Evolutionary conservation across 30 jellyfish, hydroid and myxozoan genomes (phyloP).

Genomic region (Aurelia aurita complex sp. Pacific): DNA sequence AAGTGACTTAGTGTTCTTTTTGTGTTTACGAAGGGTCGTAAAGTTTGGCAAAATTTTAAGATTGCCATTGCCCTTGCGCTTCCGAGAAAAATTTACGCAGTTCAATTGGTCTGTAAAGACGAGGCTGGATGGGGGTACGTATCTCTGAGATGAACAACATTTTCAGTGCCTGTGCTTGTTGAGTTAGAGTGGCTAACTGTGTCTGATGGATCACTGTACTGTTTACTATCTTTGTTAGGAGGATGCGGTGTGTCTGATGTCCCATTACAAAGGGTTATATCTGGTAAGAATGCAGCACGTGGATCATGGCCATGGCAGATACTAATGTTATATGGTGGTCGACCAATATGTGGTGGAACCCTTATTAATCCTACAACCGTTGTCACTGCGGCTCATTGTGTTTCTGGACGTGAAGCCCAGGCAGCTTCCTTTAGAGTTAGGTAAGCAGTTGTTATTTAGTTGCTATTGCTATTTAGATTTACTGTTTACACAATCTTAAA

Average conservation of each 20-base stretch:
- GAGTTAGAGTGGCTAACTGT: too few species aligned
- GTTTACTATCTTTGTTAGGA: neutral
- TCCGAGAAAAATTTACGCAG: too few species aligned
- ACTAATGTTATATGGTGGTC: conserved; percentile 27
- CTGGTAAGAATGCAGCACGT: conserved; percentile 66
- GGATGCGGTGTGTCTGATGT: conserved; percentile 68
- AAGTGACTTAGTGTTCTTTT: too few species aligned
- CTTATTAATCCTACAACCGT: conserved; percentile 60
- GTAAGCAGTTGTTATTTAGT: too few species aligned
- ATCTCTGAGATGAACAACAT: too few species aligned
- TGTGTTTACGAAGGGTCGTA: too few species aligned
- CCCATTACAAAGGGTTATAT: conserved; percentile 57
- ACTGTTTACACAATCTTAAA: neutral
- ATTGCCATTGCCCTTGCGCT: too few species aligned
- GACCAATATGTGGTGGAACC: conserved; percentile 89
- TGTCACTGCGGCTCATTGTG: conserved; percentile 91
- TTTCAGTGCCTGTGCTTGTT: too few species aligned
- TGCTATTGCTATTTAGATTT: neutral
- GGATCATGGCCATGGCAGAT: conserved; percentile 98
- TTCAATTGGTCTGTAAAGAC: too few species aligned
- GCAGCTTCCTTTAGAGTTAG: conserved; percentile 6
- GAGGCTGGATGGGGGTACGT: too few species aligned
- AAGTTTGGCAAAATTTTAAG: too few species aligned
- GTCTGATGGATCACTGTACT: too few species aligned
- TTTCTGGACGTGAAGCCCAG: conserved; percentile 48